Percentiles rank a stretch among this genome's conserved stretches.
Conservation (phyloP, 2,888 invertebrate genomes). For the Thereva nobilitata region DNA sequence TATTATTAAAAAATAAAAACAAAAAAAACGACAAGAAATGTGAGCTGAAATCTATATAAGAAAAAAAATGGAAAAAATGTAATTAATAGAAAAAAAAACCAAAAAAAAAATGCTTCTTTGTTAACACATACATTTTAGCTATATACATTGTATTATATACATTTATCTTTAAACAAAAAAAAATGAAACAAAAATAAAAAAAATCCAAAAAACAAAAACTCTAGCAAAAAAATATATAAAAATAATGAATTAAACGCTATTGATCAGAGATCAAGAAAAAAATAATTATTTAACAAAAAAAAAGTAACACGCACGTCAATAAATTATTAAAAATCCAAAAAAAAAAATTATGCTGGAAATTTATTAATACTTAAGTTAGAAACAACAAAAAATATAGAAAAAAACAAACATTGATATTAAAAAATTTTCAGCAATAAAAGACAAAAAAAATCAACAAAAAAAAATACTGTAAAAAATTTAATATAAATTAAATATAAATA, state of each 20-base stretch:
- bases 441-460: conserved; percentile 19
- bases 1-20: too few relatives aligned
- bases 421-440: conserved; percentile 27
- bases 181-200: conserved; percentile 32
- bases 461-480: conserved; percentile 15
- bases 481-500: background rate
- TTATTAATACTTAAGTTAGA: conserved; percentile 15
- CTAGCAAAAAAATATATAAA: conserved; percentile 25
- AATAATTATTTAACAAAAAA: background rate
- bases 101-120: conserved; percentile 54
- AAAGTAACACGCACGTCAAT: conserved; percentile 23
- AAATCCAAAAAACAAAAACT: conserved; percentile 29
- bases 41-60: conserved; percentile 31
- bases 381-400: background rate
- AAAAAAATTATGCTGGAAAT: conserved; percentile 20
- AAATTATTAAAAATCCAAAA: conserved; percentile 16
- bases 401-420: conserved; percentile 21
- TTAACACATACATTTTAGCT: conserved; percentile 52
- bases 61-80: conserved; percentile 36
- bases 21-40: conserved; percentile 19
- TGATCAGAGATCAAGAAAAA: conserved; percentile 17
- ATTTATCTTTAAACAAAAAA: conserved; percentile 38
- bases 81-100: conserved; percentile 39
- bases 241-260: conserved; percentile 16
- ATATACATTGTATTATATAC: conserved; percentile 41